phyloP scores from a whole-genome alignment of 2,888 invertebrate species.

The Sericinus montela region DNA sequence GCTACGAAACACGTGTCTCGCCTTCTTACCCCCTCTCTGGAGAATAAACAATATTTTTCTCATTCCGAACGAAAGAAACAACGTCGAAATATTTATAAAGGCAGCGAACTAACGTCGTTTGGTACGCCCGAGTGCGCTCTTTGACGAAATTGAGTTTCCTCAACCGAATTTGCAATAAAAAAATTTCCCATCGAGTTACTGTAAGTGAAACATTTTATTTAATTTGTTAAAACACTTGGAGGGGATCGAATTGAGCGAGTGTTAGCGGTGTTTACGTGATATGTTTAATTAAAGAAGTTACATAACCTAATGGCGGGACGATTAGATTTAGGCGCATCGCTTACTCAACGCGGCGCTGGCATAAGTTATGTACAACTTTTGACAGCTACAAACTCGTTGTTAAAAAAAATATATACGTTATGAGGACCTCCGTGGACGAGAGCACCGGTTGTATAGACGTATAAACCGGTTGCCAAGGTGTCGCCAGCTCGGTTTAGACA shows the following conservation, averaged over 20 bases:
- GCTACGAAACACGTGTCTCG: neutral
- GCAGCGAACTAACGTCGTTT: constrained; percentile 7
- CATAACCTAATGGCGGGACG: too few relatives aligned
- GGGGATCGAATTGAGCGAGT: neutral
- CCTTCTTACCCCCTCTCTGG: neutral
- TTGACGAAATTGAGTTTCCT: constrained; percentile 1
- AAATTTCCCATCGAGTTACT: neutral
- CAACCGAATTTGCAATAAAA: neutral
- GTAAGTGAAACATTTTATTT: neutral
- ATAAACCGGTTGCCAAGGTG: too few relatives aligned
- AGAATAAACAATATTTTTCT: constrained; percentile 5
- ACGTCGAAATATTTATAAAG: constrained; percentile 7
- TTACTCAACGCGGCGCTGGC: too few relatives aligned
- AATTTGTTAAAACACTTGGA: too few relatives aligned
- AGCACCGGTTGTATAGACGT: too few relatives aligned
- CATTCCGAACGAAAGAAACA: constrained; percentile 1
- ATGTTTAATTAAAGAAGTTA: neutral
- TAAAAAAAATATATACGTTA: too few relatives aligned
- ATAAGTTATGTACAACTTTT: too few relatives aligned
- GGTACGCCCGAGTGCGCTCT: constrained; percentile 1
- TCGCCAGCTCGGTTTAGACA: too few relatives aligned
- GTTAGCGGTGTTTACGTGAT: neutral
- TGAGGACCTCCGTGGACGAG: too few relatives aligned
- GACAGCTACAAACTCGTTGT: too few relatives aligned
- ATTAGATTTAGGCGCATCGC: too few relatives aligned